Evolutionary conservation across 1,140 invertebrate genomes (phyloP).

Genomic region (Heliconius nattereri): DNA sequence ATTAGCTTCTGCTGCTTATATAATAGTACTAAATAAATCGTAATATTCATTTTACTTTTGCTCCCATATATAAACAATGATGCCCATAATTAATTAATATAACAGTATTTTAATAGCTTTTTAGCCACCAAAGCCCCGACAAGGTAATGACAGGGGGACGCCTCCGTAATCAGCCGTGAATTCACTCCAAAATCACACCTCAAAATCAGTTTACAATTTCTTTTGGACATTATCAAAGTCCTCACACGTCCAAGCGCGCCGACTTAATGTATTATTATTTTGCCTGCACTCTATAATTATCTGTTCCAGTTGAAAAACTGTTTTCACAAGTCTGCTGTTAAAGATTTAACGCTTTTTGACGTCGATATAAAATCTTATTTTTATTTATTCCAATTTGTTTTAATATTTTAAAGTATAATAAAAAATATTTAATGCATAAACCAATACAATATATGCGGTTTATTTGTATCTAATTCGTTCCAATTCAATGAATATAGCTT

Average conservation of each 20-base stretch:
- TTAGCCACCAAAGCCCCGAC: conserved; percentile 56
- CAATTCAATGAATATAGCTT: no score
- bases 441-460: no score
- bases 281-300: conserved; percentile 59
- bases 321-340: conserved; percentile 24
- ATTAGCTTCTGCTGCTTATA: background rate
- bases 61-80: conserved; percentile 15
- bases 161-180: conserved; percentile 63
- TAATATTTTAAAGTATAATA: background rate
- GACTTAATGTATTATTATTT: conserved; percentile 67
- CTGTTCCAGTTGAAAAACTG: conserved; percentile 29
- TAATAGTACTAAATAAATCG: conserved; percentile 4
- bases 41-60: background rate
- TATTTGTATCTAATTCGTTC: background rate
- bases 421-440: background rate
- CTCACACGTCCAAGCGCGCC: conserved; percentile 54
- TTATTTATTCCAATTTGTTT: background rate
- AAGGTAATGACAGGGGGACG: conserved; percentile 66
- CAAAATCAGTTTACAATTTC: conserved; percentile 66
- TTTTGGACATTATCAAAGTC: conserved; percentile 62
- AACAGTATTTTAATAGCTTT: conserved; percentile 47
- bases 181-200: conserved; percentile 70
- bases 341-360: conserved; percentile 25
- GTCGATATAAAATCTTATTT: conserved; percentile 1
- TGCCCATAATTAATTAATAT: conserved; percentile 33